Conservation (phyloP, 2,113 vertebrate species). For the Myotis davidii region DNA sequence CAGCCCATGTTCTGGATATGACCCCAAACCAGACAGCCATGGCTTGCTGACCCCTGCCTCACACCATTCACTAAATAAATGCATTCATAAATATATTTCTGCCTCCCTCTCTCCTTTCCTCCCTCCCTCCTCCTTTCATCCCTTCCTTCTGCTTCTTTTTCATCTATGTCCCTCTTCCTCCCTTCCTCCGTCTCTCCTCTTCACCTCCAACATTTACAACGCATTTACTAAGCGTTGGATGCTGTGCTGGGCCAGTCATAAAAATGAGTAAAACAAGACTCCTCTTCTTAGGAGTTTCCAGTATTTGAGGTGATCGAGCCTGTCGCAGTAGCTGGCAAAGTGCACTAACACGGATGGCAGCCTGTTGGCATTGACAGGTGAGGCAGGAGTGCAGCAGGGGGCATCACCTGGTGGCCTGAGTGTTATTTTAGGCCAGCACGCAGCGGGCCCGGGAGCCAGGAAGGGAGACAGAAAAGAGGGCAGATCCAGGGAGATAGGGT, state of each 20-base stretch:
- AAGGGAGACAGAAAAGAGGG: not conserved
- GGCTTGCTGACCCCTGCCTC: not conserved
- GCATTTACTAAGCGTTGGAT: not conserved
- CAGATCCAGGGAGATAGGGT: not conserved
- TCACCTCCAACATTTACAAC: not conserved
- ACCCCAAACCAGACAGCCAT: not conserved
- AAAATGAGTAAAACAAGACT: not conserved
- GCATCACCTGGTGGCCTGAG: not conserved
- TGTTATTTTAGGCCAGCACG: not conserved
- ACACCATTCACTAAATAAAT: not conserved
- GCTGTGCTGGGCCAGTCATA: not conserved
- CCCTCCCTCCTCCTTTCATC: too few relatives aligned
- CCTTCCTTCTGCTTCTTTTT: not conserved
- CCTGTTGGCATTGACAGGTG: not conserved
- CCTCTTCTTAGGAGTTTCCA: not conserved
- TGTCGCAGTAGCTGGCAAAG: not conserved
- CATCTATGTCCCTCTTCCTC: not conserved
- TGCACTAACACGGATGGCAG: not conserved
- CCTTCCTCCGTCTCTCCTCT: not conserved
- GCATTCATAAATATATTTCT: not conserved
- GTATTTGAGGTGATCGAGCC: not conserved
- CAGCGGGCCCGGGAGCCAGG: not conserved
- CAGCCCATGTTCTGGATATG: not conserved
- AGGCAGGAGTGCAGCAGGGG: accelerated
- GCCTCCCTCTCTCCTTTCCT: accelerated